Base-by-base conservation (phyloP, 1,140 invertebrate genomes). In the Streblospio benedicti region DNA sequence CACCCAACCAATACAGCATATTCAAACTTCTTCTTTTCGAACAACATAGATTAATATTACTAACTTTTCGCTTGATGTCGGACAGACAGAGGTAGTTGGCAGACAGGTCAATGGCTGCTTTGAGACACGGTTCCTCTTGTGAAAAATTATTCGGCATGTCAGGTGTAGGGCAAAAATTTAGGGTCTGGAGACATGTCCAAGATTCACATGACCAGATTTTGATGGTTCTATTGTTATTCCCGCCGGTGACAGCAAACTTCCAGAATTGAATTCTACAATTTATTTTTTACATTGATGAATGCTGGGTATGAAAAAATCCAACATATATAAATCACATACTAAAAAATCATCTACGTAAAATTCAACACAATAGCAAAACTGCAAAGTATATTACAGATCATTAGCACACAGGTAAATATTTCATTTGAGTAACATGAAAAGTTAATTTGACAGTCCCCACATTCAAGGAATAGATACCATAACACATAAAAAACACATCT, bases 191-290 rank as follows among this genome's bases (percentile, higher is more conserved):
- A 71, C 92, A 95, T 31, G 82, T 83, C 93, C 93, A 97, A 0
- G 88, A 83, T 70, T 93, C 88, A 75, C 93, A 97, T 6, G 89
- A 90, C 91, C 93, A 96, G 25, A 97, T 79, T 78, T 94, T 96
- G 16, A 97, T 79, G 70, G 91, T 90, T 0, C 88, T 86, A 76
- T 95, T 95, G 70, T 91, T 85, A 62, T 90, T 85, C 9, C 88
- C 86, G 0, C 91, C 91, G 1, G 93, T 96, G 18, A 97, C 81
- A 3, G 89, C 89, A 80, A 88, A 94, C 72, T 93, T 92, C 93
- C 93, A 97, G 75, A 93, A 90, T 71, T 90, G 87, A 18, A 83
- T 84, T 67, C 87, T 90, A 73, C 18, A 62, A 69, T 6, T 18
- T 57, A 12, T 41, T 41, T 12, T 41, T 12, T 41, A 18, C 38